phyloP scores from a whole-genome alignment of 1,140 invertebrate species.

The Maniola jurtina region DNA sequence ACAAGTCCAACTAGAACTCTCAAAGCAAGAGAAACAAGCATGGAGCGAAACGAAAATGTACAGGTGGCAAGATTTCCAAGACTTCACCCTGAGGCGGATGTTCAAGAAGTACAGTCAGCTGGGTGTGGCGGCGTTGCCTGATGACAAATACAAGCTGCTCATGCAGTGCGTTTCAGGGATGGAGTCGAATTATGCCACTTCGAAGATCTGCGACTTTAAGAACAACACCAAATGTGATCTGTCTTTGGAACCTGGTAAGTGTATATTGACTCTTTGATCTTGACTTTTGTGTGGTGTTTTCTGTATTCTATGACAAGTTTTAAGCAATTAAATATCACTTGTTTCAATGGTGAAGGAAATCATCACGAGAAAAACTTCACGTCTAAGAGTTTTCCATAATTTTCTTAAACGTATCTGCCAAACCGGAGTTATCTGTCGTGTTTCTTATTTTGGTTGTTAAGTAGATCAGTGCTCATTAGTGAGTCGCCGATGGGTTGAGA shows the following conservation, averaged over 20 bases:
- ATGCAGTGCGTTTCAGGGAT: constrained; percentile 84
- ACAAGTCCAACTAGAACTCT: constrained; percentile 66
- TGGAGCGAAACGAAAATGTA: constrained; percentile 82
- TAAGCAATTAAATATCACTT: too few species aligned
- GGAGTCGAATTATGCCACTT: constrained; percentile 88
- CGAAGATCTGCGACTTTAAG: constrained; percentile 87
- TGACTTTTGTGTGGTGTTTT: too few species aligned
- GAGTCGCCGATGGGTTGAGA: too few species aligned
- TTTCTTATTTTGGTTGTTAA: too few species aligned
- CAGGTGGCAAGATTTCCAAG: constrained; percentile 82
- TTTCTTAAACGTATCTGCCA: too few species aligned
- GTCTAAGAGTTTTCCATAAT: too few species aligned
- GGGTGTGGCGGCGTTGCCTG: constrained; percentile 84
- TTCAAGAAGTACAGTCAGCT: constrained; percentile 83
- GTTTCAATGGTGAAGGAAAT: too few species aligned
- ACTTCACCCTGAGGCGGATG: constrained; percentile 82
- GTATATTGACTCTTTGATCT: too few species aligned
- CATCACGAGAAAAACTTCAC: too few species aligned
- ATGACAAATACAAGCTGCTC: constrained; percentile 82
- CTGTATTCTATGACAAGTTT: too few species aligned
- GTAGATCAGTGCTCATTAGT: too few species aligned
- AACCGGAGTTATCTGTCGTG: too few species aligned
- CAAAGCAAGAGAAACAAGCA: constrained; percentile 70
- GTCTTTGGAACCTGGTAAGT: constrained; percentile 85
- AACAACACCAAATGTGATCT: constrained; percentile 84